phyloP scores from a whole-genome alignment of 2,113 vertebrate species.

The rabbit (Oryctolagus cuniculus) region DNA sequence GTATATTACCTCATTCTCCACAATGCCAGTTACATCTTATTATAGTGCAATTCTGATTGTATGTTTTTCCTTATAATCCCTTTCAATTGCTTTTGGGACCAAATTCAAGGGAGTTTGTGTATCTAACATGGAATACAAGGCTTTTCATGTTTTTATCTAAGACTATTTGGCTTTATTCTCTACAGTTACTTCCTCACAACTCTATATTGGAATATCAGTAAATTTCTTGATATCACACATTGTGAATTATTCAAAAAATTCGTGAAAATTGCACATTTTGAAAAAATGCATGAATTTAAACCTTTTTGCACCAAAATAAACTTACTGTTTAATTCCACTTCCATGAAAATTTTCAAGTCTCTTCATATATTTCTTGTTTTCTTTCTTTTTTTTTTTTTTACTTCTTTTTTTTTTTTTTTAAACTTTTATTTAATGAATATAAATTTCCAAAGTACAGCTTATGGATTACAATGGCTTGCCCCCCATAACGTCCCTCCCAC shows the following conservation, averaged over 20 bases:
- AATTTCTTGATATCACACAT: not conserved
- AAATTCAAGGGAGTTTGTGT: not conserved
- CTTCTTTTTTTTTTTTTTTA: too few relatives aligned
- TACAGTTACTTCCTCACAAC: not conserved
- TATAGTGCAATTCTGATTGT: not conserved
- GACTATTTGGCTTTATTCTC: not conserved
- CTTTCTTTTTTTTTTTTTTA: too few relatives aligned
- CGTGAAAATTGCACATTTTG: too few relatives aligned
- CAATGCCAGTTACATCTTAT: not conserved
- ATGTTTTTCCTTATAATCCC: not conserved
- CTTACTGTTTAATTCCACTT: too few relatives aligned
- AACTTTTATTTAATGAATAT: too few relatives aligned
- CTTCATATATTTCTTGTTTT: not conserved
- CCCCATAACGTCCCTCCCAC: too few relatives aligned
- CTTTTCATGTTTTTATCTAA: not conserved
- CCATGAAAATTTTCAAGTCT: too few relatives aligned
- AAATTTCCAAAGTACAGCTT: too few relatives aligned
- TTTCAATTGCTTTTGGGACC: not conserved
- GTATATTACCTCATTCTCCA: not conserved
- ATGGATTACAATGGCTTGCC: too few relatives aligned
- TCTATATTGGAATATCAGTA: not conserved
- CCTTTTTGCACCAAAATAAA: too few relatives aligned
- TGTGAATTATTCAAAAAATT: too few relatives aligned
- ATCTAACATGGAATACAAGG: not conserved
- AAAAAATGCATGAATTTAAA: too few relatives aligned